A percentile compares a stretch with the other conserved stretches of the same genome.
Evolutionary conservation across 2,797 vertebrate genomes (phyloP).

Genomic region (Tiaroga cobitis): DNA sequence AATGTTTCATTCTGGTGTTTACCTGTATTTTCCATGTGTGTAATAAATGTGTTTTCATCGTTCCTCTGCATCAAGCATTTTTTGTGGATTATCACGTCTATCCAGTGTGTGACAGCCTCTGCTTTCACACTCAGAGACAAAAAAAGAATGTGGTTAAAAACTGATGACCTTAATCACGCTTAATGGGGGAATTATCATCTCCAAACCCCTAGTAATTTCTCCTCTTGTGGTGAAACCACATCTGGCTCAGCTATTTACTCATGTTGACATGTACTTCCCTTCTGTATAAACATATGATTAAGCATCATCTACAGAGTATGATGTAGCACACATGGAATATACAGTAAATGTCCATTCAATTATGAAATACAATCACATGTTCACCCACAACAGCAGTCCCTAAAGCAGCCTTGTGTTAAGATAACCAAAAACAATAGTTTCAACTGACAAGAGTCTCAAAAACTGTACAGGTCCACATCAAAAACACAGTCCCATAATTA

Average conservation of each 20-base stretch:
- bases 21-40: not conserved
- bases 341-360: conserved; percentile 26
- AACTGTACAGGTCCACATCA: not conserved
- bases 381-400: not conserved
- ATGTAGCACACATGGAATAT: conserved; percentile 7
- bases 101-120: not conserved
- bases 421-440: not conserved
- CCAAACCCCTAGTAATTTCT: conserved; percentile 19
- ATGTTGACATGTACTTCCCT: conserved; percentile 16
- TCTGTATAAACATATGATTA: conserved; percentile 17
- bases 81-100: not conserved
- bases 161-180: not conserved
- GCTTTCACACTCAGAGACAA: not conserved
- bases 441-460: not conserved
- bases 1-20: not conserved
- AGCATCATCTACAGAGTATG: not conserved
- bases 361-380: conserved; percentile 1
- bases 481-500: not conserved
- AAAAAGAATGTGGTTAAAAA: not conserved
- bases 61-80: not conserved
- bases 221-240: conserved; percentile 3
- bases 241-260: not conserved
- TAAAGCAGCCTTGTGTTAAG: not conserved
- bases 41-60: not conserved
- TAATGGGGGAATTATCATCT: conserved; percentile 29